A percentile compares a stretch with the other conserved stretches of the same genome.
Evolutionary conservation across 2,888 invertebrate genomes (phyloP).

Genomic region (Noctua janthe): DNA sequence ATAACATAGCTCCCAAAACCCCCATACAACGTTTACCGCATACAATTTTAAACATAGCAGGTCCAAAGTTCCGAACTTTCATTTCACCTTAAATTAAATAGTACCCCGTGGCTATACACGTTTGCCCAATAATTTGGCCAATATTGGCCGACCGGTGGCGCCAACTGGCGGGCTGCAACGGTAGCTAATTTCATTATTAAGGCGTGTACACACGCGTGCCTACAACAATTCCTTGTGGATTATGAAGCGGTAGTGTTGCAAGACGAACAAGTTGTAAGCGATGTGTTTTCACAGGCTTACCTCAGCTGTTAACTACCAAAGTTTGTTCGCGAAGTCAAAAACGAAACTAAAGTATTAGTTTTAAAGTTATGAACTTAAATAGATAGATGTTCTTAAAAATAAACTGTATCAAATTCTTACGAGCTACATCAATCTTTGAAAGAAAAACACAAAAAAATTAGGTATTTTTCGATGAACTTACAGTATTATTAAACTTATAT

Average conservation of each 20-base stretch:
- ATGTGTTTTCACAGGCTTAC: not conserved
- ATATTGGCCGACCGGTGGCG: constrained; percentile 53
- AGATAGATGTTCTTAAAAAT: not conserved
- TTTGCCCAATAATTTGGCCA: constrained; percentile 62
- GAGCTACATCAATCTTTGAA: not conserved
- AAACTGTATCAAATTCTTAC: not conserved
- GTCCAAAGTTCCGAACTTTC: constrained; percentile 34
- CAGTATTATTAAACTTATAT: not conserved
- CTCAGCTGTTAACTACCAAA: not conserved
- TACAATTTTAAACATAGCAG: constrained; percentile 33
- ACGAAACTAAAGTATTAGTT: not conserved
- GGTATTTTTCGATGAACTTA: not conserved
- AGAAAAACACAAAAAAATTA: not conserved
- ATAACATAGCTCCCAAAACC: constrained; percentile 5
- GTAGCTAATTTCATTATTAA: constrained; percentile 83
- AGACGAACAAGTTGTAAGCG: constrained; percentile 26
- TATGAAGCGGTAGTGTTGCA: constrained; percentile 57
- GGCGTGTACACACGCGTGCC: constrained; percentile 75
- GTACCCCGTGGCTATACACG: constrained; percentile 48
- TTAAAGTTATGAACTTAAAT: not conserved
- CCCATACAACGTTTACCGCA: constrained; percentile 4
- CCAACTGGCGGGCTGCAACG: constrained; percentile 44
- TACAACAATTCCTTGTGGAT: constrained; percentile 77
- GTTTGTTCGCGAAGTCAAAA: not conserved
- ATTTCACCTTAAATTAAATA: constrained; percentile 59